phyloP scores from a whole-genome alignment of 2,113 vertebrate genomes.

The Catharus bicknelli region DNA sequence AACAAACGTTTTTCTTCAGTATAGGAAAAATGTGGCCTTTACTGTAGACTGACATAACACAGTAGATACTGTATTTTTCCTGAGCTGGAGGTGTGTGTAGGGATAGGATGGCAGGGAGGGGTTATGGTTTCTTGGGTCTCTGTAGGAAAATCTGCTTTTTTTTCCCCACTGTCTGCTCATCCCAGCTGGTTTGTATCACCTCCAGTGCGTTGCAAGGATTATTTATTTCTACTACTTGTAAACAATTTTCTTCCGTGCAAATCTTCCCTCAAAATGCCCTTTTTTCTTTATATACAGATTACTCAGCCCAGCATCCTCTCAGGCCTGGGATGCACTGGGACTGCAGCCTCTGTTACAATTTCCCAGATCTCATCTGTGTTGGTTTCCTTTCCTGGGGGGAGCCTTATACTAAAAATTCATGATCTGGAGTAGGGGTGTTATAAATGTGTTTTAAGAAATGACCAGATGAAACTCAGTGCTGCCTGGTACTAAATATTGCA shows the following conservation, averaged over 20 bases:
- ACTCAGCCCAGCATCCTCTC: neutral
- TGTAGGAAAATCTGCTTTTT: neutral
- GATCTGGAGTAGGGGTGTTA: fast-evolving
- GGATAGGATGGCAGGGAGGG: neutral
- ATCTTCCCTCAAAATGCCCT: neutral
- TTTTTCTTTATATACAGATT: neutral
- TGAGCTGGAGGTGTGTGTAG: neutral
- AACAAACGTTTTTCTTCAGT: neutral
- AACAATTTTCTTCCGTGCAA: neutral
- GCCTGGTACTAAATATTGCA: neutral
- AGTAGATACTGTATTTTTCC: neutral
- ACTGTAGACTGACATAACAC: neutral
- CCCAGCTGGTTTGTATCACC: neutral
- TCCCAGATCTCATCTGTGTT: neutral
- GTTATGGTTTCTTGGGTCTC: neutral
- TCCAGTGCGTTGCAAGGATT: neutral
- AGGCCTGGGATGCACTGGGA: neutral
- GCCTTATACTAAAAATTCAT: neutral
- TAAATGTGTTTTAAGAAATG: neutral
- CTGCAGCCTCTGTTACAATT: neutral
- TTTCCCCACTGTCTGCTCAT: neutral
- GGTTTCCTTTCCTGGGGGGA: neutral
- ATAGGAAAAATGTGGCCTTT: neutral
- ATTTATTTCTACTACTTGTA: constrained; percentile 1
- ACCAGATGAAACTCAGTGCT: neutral